These are phyloP conservation scores for Rhinichthys klamathensis DNA, from an alignment of 2,113 vertebrate genomes.

Conservation along the genomic window DNA sequence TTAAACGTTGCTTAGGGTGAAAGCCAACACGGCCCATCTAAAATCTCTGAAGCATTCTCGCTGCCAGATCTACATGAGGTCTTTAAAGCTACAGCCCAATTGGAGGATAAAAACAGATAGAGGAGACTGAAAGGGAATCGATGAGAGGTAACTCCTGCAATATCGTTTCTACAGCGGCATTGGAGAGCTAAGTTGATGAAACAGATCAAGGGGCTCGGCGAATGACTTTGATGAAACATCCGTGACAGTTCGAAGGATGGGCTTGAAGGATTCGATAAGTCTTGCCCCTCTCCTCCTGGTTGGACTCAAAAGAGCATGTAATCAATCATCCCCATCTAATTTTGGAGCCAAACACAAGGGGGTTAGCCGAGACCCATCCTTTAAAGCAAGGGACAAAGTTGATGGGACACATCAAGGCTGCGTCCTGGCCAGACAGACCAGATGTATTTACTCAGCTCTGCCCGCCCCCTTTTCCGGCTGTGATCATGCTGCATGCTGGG, in stretches of 20 bases:
- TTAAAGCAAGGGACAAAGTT: conserved; percentile 42
- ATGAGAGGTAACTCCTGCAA: conserved; percentile 68
- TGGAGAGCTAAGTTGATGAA: conserved; percentile 61
- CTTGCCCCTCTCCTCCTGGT: conserved; percentile 51
- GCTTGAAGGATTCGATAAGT: conserved; percentile 68
- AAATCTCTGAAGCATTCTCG: neutral
- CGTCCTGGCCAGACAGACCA: conserved; percentile 42
- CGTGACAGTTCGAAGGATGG: conserved; percentile 60
- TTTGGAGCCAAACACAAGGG: conserved; percentile 51
- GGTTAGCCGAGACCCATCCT: conserved; percentile 48
- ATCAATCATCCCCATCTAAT: conserved; percentile 61
- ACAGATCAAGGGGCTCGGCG: conserved; percentile 38
- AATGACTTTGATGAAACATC: conserved; percentile 71
- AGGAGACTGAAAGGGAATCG: conserved; percentile 52
- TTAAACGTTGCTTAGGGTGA: neutral
- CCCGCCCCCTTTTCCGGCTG: conserved; percentile 53
- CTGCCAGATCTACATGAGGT: conserved; percentile 1
- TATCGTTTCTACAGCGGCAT: conserved; percentile 60
- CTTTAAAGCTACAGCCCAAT: neutral
- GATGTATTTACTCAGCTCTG: conserved; percentile 49
- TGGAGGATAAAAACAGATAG: conserved; percentile 40
- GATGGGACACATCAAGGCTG: conserved; percentile 62
- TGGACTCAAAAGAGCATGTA: conserved; percentile 57
- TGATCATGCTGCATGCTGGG: conserved; percentile 63
- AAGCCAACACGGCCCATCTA: neutral